Evolutionary conservation across 2,797 vertebrate species (phyloP).

Genomic region (Ctenopoma multispine): DNA sequence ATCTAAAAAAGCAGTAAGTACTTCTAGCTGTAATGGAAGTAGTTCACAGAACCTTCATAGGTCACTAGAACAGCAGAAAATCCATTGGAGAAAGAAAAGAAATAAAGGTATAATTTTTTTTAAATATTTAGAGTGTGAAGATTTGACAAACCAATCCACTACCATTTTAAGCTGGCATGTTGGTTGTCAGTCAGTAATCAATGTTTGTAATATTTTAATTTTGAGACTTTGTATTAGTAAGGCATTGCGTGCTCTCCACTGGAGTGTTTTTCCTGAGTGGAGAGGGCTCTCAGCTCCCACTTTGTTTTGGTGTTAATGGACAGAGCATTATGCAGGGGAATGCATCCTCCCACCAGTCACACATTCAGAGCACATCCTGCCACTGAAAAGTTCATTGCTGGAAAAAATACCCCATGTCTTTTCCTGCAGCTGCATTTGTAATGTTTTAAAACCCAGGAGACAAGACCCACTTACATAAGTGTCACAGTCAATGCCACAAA

Average conservation of each 20-base stretch:
- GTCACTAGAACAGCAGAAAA: background rate
- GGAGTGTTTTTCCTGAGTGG: slow-evolving; percentile 56
- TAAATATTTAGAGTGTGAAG: background rate
- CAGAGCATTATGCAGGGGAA: slow-evolving; percentile 64
- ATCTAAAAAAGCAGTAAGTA: too few species aligned
- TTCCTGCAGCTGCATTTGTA: slow-evolving; percentile 55
- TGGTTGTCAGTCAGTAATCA: background rate
- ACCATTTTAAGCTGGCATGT: background rate
- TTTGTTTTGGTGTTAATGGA: slow-evolving; percentile 68
- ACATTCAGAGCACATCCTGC: slow-evolving; percentile 73
- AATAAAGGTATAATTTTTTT: background rate
- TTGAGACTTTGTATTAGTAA: slow-evolving; percentile 18
- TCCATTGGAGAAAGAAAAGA: background rate
- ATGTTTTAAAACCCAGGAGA: slow-evolving; percentile 55
- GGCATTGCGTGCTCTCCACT: slow-evolving; percentile 29
- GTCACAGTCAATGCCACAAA: slow-evolving; percentile 34
- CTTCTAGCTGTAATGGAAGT: background rate
- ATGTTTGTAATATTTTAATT: slow-evolving; percentile 16
- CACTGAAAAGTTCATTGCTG: slow-evolving; percentile 70
- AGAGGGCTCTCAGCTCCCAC: slow-evolving; percentile 58
- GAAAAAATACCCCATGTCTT: slow-evolving; percentile 40
- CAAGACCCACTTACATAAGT: slow-evolving; percentile 53
- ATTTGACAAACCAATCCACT: background rate
- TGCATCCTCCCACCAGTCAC: slow-evolving; percentile 61
- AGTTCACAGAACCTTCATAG: background rate